These are phyloP conservation scores for Dione vanillae DNA, from an alignment of 2,888 invertebrate species.

Conservation along the genomic window DNA sequence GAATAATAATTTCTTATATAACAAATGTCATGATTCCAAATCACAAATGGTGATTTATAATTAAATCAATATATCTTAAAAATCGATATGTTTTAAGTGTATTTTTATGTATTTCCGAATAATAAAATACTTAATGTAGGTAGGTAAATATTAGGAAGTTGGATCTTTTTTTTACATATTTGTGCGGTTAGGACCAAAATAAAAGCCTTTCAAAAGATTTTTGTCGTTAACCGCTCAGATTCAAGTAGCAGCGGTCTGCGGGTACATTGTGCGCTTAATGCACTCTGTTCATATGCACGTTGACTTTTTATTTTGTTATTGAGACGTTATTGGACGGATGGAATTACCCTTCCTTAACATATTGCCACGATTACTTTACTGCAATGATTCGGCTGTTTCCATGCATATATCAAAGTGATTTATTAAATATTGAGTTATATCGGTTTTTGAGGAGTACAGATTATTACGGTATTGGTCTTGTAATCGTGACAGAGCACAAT, in stretches of 20 bases:
- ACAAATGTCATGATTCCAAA: too few relatives aligned
- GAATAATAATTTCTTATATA: too few relatives aligned
- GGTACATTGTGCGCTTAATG: conserved; percentile 71
- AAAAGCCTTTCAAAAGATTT: conserved; percentile 47
- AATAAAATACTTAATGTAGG: conserved; percentile 6
- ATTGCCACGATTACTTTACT: conserved; percentile 16
- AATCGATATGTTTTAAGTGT: background rate
- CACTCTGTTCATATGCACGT: conserved; percentile 48
- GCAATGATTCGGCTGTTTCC: conserved; percentile 10
- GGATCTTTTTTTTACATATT: conserved; percentile 46
- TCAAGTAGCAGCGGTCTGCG: conserved; percentile 68
- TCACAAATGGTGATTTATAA: too few relatives aligned
- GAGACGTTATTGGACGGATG: conserved; percentile 52
- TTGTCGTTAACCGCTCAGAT: conserved; percentile 51
- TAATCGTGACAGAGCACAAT: background rate
- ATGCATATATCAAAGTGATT: background rate
- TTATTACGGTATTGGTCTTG: background rate
- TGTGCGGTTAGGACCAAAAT: conserved; percentile 38
- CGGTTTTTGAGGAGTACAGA: too few relatives aligned
- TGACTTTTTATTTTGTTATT: conserved; percentile 66
- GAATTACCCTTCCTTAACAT: conserved; percentile 47
- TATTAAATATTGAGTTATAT: background rate
- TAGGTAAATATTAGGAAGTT: conserved; percentile 44
- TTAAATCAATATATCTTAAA: background rate
- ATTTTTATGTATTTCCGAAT: conserved; percentile 15